Evolutionary conservation across 2,797 vertebrate genomes (phyloP).

Genomic region (Manis crassicaudata): DNA sequence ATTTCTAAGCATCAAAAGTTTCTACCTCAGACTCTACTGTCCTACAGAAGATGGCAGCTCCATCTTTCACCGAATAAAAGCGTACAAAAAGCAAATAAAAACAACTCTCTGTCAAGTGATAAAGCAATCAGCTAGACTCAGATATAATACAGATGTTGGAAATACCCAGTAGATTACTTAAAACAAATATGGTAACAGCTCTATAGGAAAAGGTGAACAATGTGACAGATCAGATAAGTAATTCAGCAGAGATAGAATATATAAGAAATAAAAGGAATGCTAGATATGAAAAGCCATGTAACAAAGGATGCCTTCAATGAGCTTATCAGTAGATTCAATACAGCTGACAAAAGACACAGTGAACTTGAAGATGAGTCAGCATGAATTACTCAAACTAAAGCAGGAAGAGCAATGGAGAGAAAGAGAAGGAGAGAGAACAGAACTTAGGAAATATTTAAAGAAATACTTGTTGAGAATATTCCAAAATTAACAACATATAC

Average conservation of each 20-base stretch:
- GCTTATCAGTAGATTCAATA: neutral
- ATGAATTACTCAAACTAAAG: neutral
- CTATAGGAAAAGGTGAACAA: neutral
- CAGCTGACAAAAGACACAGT: neutral
- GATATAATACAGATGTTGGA: neutral
- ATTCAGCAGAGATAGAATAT: neutral
- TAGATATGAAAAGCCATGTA: constrained; percentile 4
- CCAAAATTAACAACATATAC: neutral
- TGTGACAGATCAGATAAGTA: neutral
- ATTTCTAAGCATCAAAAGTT: neutral
- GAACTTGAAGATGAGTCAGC: neutral
- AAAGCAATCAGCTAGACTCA: neutral
- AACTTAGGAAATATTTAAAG: neutral
- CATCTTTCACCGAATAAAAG: neutral
- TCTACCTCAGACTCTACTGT: neutral
- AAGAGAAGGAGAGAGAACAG: neutral
- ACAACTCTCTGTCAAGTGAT: neutral
- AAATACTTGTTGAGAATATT: neutral
- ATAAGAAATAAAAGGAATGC: neutral
- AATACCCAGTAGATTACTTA: neutral
- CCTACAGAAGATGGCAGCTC: neutral
- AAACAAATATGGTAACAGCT: neutral
- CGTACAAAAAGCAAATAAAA: neutral
- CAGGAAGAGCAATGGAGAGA: neutral
- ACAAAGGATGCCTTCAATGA: neutral